Base-by-base conservation (phyloP, 2,113 vertebrate species). In the Megaptera novaeangliae region DNA sequence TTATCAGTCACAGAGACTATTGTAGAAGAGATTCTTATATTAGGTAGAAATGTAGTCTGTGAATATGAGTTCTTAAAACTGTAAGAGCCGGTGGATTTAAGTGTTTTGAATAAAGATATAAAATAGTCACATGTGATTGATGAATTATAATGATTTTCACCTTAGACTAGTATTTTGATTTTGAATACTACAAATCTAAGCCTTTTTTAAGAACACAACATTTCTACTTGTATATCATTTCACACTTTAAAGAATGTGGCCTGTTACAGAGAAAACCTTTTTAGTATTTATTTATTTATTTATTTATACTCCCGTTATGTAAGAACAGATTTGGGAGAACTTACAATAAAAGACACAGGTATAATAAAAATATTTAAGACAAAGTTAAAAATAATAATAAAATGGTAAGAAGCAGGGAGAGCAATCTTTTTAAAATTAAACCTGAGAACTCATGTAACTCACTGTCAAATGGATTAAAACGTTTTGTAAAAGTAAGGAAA, bases 81-180 rank as follows among this genome's bases (percentile, higher is more conserved):
- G 0, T 84, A 71, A 69, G 17, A 91, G 31, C 15, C 15, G 86
- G 1, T 61, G 61, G 66, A 64, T 71, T 82, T 84, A 74, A 59
- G 18, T n/a, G 77, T 55, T 93, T 97, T 81, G n/a, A 69, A 69
- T 84, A 94, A 96, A 91, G n/a, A 44, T 96, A 46, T 29, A 86
- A 96, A 95, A 39, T 82, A 71, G 3, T 93, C 63, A 74, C 4
- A 61, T 63, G 23, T 85, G 17, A 61, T 49, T 89, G 12, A 46
- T 93, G 25, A 75, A 75, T 93, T 90, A 83, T 68, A 80, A 80
- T 46, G 4, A 72, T n/a, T 77, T 95, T 87, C 31, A 85, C 34
- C 29, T 81, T 96, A 80, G 41, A 69, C 6, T 85, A 23, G 34
- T 84, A 83, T 17, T 84, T 91, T 93, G 49, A 87, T 69, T 91